phyloP scores from a whole-genome alignment of 2,113 vertebrate genomes.

The Apus apus region DNA sequence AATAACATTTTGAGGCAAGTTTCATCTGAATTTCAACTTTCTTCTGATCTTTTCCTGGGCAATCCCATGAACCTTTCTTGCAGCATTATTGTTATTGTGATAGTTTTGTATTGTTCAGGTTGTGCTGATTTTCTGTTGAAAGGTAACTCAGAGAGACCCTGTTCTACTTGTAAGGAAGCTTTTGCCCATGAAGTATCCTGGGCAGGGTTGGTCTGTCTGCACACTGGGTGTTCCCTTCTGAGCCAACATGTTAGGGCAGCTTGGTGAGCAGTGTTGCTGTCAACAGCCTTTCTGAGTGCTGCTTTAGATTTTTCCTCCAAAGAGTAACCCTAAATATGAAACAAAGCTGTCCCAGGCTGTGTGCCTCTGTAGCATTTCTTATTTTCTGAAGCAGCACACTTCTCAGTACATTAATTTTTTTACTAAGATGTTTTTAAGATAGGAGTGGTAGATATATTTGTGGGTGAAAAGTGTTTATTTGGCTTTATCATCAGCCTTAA shows the following conservation, averaged over 20 bases:
- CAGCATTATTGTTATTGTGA: background rate
- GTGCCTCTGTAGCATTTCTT: no score
- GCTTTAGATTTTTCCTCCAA: background rate
- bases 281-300: background rate
- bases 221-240: rapidly evolving
- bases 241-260: background rate
- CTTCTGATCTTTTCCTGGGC: background rate
- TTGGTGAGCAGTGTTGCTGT: background rate
- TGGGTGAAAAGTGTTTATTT: background rate
- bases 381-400: no score
- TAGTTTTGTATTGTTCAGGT: background rate
- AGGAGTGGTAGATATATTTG: no score
- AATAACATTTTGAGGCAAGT: background rate
- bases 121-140: background rate
- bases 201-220: rapidly evolving
- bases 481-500: background rate
- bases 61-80: background rate
- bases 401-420: no score
- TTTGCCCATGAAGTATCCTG: background rate
- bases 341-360: no score
- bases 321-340: background rate
- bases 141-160: background rate
- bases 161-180: background rate
- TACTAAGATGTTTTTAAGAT: no score
- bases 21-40: background rate